Evolutionary conservation across 2,888 invertebrate genomes (phyloP).

Genomic region (Tetranychus piercei): DNA sequence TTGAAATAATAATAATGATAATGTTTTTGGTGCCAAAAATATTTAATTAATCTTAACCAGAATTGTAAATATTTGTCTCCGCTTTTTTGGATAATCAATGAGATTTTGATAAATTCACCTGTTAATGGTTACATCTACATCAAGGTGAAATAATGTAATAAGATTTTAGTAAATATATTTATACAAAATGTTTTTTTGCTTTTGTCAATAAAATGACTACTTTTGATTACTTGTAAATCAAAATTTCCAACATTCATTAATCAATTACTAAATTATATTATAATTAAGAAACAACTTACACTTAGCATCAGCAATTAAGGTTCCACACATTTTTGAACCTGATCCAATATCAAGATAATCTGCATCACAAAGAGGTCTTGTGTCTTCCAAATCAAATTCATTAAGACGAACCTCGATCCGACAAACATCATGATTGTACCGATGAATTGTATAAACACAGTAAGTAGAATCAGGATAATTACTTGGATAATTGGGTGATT

Average conservation of each 20-base stretch:
- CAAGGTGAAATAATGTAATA: too few relatives aligned
- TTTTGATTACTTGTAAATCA: too few relatives aligned
- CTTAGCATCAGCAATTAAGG: slow-evolving; percentile 25
- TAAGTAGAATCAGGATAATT: slow-evolving; percentile 22
- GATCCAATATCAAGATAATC: slow-evolving; percentile 26
- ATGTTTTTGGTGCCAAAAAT: neutral
- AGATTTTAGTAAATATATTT: too few relatives aligned
- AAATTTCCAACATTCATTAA: too few relatives aligned
- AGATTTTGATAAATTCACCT: too few relatives aligned
- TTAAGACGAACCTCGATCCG: slow-evolving; percentile 21
- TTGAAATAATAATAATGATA: neutral
- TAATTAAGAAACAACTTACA: slow-evolving; percentile 22
- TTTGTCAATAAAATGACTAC: too few relatives aligned
- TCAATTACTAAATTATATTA: neutral
- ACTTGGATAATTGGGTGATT: slow-evolving; percentile 25
- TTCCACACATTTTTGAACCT: slow-evolving; percentile 23
- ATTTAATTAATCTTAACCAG: neutral
- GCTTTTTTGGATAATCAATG: too few relatives aligned
- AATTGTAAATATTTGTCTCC: too few relatives aligned
- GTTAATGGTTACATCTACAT: too few relatives aligned
- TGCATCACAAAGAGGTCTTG: slow-evolving; percentile 21
- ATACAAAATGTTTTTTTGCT: too few relatives aligned
- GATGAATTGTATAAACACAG: slow-evolving; percentile 23
- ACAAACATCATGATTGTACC: slow-evolving; percentile 22
- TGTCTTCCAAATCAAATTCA: slow-evolving; percentile 26